phyloP scores from a whole-genome alignment of 2,113 vertebrate species.

The Anoplopoma fimbria region DNA sequence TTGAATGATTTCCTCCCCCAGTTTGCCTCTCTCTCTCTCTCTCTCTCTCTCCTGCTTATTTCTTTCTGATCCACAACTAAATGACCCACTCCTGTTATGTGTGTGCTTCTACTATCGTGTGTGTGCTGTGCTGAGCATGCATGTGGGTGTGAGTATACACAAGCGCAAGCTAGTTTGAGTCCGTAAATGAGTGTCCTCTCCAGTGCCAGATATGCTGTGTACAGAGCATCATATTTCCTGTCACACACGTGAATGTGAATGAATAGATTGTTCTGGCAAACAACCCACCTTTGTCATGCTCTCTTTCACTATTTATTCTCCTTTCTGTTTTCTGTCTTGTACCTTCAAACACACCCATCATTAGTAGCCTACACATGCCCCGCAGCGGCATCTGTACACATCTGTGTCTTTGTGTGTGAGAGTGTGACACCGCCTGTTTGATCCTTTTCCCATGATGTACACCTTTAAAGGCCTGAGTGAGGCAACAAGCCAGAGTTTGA shows the following conservation, averaged over 20 bases:
- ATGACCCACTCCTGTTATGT: conserved; percentile 49
- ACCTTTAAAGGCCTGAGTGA: conserved; percentile 44
- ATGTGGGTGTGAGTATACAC: conserved; percentile 10
- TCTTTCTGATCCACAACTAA: conserved; percentile 43
- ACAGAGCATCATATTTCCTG: conserved; percentile 47
- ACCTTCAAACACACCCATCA: conserved; percentile 14
- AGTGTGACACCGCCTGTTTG: conserved; percentile 16
- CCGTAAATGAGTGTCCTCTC: conserved; percentile 51
- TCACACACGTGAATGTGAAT: conserved; percentile 40
- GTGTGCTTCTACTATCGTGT: conserved; percentile 17
- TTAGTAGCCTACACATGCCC: conserved; percentile 29
- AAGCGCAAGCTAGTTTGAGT: conserved; percentile 9
- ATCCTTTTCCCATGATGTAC: conserved; percentile 40
- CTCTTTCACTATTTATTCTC: neutral
- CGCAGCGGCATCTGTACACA: conserved; percentile 27
- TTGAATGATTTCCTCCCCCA: conserved; percentile 21
- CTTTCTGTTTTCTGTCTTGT: conserved; percentile 3
- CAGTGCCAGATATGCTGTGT: conserved; percentile 64
- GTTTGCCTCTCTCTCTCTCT: conserved; percentile 10
- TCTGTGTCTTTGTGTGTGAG: conserved; percentile 15
- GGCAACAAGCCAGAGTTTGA: conserved; percentile 41
- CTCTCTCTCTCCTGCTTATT: conserved; percentile 16
- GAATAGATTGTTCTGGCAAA: conserved; percentile 50
- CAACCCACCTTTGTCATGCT: conserved; percentile 6
- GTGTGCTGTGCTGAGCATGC: conserved; percentile 4